phyloP scores from a whole-genome alignment of 1,140 invertebrate genomes.

The Cherax destructor region DNA sequence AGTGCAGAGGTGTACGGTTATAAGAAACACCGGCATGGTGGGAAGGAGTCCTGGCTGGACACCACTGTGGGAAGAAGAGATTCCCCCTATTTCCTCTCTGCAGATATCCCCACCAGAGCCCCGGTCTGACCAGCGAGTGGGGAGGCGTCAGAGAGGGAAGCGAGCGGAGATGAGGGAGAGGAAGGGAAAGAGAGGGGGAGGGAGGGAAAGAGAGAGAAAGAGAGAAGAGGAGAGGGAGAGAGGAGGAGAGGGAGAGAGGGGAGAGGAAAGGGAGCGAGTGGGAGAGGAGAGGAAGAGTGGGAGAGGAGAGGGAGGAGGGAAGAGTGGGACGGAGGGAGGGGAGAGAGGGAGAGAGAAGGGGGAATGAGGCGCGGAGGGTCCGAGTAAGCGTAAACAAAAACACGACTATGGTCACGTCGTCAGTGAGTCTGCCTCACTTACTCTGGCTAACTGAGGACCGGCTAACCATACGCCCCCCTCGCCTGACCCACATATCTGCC shows the following conservation, averaged over 20 bases:
- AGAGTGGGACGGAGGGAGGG: neutral
- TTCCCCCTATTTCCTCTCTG: neutral
- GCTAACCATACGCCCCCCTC: too few relatives aligned
- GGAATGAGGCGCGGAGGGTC: neutral
- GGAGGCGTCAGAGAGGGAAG: too few relatives aligned
- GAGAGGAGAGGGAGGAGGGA: neutral
- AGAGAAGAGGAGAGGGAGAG: neutral
- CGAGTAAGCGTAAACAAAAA: neutral
- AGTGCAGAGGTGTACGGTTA: neutral
- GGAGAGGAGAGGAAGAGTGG: neutral
- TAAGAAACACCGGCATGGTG: neutral
- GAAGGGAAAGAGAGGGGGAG: neutral
- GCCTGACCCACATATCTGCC: neutral
- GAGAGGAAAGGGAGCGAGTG: too few relatives aligned
- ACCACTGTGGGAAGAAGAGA: neutral
- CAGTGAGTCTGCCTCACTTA: neutral
- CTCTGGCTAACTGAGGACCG: neutral
- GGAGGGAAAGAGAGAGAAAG: too few relatives aligned
- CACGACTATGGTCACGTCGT: neutral
- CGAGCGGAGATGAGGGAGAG: neutral
- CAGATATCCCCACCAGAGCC: neutral
- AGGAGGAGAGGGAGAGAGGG: neutral
- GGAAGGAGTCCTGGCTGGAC: neutral
- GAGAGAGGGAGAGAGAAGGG: neutral
- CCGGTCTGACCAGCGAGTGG: neutral